Percentiles rank a stretch among this genome's conserved stretches.
phyloP scores from a whole-genome alignment of 2,888 invertebrate species.

The Syrista parreyssii region DNA sequence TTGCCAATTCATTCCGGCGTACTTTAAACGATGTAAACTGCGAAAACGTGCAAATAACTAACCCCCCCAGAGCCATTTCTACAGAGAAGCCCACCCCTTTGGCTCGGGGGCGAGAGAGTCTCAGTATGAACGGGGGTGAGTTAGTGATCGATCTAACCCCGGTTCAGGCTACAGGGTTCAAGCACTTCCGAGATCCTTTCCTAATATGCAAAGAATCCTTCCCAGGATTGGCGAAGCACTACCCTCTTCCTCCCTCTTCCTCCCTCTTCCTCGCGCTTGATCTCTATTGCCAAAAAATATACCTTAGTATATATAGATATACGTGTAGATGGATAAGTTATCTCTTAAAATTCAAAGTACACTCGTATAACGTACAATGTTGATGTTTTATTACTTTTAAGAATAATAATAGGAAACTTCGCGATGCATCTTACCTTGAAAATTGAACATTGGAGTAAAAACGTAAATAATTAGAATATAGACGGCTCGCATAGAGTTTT shows the following conservation, averaged over 20 bases:
- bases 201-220: neutral
- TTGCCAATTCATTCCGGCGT: conserved; percentile 36
- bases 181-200: neutral
- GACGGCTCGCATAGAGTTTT: neutral
- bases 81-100: neutral
- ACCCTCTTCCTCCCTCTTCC: neutral
- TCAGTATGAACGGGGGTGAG: neutral
- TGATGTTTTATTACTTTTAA: neutral
- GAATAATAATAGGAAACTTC: neutral
- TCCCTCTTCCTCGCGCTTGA: neutral
- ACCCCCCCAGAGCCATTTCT: neutral
- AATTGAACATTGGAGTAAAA: neutral
- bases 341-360: neutral
- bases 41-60: conserved; percentile 53
- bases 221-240: neutral
- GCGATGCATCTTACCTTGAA: neutral
- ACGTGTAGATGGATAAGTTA: neutral
- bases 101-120: neutral
- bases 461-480: neutral
- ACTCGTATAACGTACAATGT: neutral
- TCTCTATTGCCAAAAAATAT: neutral
- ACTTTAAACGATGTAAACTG: conserved; percentile 47
- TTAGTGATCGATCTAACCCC: neutral
- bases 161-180: neutral
- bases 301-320: neutral